A percentile compares a stretch with the other conserved stretches of the same genome.
Conservation (phyloP, 2,113 vertebrate genomes). For the Parus major region DNA sequence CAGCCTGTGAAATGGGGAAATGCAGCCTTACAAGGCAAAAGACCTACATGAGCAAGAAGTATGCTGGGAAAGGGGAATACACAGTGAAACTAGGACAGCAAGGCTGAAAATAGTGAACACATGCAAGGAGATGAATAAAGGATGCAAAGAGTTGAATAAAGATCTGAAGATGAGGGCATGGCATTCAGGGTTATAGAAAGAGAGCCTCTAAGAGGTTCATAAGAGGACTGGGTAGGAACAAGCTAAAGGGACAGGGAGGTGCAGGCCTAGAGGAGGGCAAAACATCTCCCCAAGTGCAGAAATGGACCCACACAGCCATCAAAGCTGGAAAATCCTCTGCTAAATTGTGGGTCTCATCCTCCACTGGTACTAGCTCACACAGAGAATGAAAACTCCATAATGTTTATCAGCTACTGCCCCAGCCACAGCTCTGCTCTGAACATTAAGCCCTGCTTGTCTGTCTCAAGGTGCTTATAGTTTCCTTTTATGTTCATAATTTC, state of each 20-base stretch:
- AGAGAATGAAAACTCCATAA: neutral
- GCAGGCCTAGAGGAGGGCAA: neutral
- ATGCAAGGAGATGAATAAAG: neutral
- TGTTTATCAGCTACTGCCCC: neutral
- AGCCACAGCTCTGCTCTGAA: neutral
- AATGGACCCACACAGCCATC: neutral
- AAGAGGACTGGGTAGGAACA: neutral
- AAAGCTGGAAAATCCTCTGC: neutral
- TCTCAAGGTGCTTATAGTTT: neutral
- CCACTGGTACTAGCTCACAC: neutral
- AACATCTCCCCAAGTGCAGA: neutral
- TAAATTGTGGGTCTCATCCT: neutral
- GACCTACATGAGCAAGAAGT: neutral
- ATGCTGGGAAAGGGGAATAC: neutral
- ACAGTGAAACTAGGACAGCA: neutral
- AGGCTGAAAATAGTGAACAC: neutral
- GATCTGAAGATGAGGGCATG: neutral
- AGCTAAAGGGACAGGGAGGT: neutral
- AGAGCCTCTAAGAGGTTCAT: no score
- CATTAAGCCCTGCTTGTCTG: neutral
- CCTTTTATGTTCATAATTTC: neutral
- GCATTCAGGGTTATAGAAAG: neutral
- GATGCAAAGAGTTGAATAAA: neutral
- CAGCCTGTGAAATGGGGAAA: neutral
- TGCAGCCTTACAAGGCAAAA: neutral